Evolutionary conservation across 1,140 invertebrate species (phyloP).

Genomic region (Ephestia elutella): DNA sequence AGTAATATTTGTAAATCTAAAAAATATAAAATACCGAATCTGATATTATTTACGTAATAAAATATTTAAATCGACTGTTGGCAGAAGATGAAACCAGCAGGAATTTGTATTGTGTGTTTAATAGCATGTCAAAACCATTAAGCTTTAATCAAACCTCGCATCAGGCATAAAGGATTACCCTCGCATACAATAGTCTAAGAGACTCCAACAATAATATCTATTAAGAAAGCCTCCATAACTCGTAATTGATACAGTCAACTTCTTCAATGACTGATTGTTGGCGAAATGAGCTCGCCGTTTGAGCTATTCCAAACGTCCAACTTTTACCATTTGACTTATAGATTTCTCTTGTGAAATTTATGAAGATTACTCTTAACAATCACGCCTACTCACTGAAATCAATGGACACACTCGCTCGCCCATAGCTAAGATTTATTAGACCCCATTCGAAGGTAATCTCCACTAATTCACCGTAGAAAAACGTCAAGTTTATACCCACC

Average conservation of each 20-base stretch:
- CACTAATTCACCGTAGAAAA: slow-evolving; percentile 66
- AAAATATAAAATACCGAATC: no score
- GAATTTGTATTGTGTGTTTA: not conserved
- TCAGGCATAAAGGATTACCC: not conserved
- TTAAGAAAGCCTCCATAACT: slow-evolving; percentile 22
- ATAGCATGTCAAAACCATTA: not conserved
- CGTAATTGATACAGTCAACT: slow-evolving; percentile 22
- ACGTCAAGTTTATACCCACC: slow-evolving; percentile 50
- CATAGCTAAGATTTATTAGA: slow-evolving; percentile 61
- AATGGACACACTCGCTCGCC: slow-evolving; percentile 41
- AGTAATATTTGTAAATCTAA: no score
- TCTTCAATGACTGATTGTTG: slow-evolving; percentile 39
- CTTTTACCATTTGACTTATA: slow-evolving; percentile 34
- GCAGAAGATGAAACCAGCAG: not conserved
- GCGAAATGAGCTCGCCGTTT: slow-evolving; percentile 32
- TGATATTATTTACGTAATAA: no score
- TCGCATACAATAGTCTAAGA: not conserved
- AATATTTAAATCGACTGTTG: not conserved
- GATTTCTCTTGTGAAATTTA: slow-evolving; percentile 56
- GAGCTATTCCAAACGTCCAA: slow-evolving; percentile 17
- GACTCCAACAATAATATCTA: slow-evolving; percentile 21
- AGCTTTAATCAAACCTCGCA: not conserved
- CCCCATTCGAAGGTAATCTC: slow-evolving; percentile 60
- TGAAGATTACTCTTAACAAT: slow-evolving; percentile 55
- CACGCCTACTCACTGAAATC: slow-evolving; percentile 55